phyloP scores from a whole-genome alignment of 2,888 invertebrate genomes.

The Eutolmus rufibarbis region DNA sequence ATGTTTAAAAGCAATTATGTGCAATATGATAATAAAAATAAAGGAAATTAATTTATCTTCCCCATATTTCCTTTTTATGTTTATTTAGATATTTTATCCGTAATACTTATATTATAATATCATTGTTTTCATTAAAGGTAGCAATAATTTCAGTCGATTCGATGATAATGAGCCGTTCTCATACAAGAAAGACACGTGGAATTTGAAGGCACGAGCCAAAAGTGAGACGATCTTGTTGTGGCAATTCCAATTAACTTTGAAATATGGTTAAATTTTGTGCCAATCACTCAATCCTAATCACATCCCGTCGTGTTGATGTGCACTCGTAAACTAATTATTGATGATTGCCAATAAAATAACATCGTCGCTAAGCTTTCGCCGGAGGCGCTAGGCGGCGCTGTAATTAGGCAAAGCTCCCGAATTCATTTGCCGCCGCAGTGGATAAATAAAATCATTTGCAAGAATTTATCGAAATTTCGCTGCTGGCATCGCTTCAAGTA shows the following conservation, averaged over 20 bases:
- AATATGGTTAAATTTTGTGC: conserved; percentile 4
- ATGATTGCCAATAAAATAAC: conserved; percentile 27
- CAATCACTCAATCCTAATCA: not conserved
- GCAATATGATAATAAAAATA: too few species aligned
- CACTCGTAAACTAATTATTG: conserved; percentile 24
- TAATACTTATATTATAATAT: too few species aligned
- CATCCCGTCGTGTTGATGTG: conserved; percentile 10
- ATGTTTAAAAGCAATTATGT: too few species aligned
- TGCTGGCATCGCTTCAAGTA: not conserved
- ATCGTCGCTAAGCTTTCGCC: not conserved
- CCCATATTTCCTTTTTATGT: too few species aligned
- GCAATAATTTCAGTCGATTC: not conserved
- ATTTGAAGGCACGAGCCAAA: not conserved
- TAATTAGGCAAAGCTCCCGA: not conserved
- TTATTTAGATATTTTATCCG: too few species aligned
- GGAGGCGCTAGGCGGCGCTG: not conserved
- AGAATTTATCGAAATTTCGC: conserved; percentile 1
- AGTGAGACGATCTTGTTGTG: not conserved
- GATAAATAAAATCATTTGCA: conserved; percentile 16
- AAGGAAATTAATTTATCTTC: too few species aligned
- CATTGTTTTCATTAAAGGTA: too few species aligned
- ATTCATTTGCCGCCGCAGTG: conserved; percentile 1
- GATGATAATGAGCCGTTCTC: not conserved
- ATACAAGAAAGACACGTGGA: not conserved
- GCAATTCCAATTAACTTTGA: conserved; percentile 8